Percentiles rank a stretch among this genome's conserved stretches.
Evolutionary conservation across 2,888 invertebrate genomes (phyloP).

Genomic region (Lycophotia porphyrea): DNA sequence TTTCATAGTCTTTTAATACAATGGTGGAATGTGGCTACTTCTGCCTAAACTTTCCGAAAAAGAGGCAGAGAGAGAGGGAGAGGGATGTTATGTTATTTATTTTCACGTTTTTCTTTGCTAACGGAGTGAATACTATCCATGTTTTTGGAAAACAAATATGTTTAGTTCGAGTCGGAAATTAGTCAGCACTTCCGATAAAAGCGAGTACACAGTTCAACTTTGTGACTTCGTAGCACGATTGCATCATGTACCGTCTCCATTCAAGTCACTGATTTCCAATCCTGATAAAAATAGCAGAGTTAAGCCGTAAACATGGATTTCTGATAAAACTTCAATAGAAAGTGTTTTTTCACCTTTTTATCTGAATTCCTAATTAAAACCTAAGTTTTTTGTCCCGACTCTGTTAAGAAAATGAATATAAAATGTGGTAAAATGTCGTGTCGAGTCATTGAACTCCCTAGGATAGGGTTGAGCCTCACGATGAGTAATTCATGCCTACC

Average conservation of each 20-base stretch:
- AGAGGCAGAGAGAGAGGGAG: no score
- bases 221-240: background rate
- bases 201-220: background rate
- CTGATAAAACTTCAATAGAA: background rate
- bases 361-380: background rate
- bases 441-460: conserved; percentile 35
- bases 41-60: background rate
- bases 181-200: background rate
- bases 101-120: no score
- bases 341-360: background rate
- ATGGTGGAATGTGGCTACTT: background rate
- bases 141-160: background rate
- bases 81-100: no score
- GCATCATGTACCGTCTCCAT: background rate
- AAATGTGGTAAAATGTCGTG: conserved; percentile 1
- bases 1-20: background rate
- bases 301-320: background rate
- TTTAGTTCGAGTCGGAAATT: background rate
- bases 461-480: conserved; percentile 38
- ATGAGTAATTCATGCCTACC: conserved; percentile 49
- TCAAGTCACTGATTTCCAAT: background rate
- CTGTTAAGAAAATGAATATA: background rate
- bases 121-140: background rate
- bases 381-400: background rate
- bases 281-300: no score